Base-by-base conservation (phyloP, 35 echinoderm and acorn worm species). In the Acanthaster planci region DNA sequence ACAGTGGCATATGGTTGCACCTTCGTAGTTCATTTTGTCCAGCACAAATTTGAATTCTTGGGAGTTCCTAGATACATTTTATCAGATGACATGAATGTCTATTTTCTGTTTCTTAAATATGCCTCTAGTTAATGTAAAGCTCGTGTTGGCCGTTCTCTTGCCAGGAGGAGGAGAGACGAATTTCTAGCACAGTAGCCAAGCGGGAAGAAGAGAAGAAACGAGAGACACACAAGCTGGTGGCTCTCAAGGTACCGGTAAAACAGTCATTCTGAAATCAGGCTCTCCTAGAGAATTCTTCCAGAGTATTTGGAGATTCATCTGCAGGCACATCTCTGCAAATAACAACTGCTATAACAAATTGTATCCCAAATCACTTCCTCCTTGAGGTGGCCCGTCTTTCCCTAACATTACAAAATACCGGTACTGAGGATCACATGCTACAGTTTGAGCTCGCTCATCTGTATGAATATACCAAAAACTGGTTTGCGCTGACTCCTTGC, bases 161-260 rank as follows among this genome's bases (percentile, higher is more conserved):
- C 19, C 53, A 98, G 95, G 95, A 98, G 29, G 92, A 98, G 38
- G 95, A 98, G 81, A 87, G 85, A 35, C 90, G 83, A 58, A 79
- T 87, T 53, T 84, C 92, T 2, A 86, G 50, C 42, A 55, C 88
- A 9, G 68, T 91, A 21, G 81, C 86, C 5, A 93, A 86, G 47
- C 93, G 88, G 68, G 95, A 98, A 77, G 95, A 98, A 77, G 83
- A 93, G 64, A 93, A 93, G 77, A 94, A 93, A 82, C 85, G 82
- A 84, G 95, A 98, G 76, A 80, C 85, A 7, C 91, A 82, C 53
- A 98, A 93, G 58, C 39, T 94, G 10, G 92, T 86, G 23, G 75
- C 85, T n/a, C 30, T 91, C 30, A 97, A 90, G 89, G 92, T 91
- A 84, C 14, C 34, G 8, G 34, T 32, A 77, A 77, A 12, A 18